These are phyloP conservation scores for Probosciger aterrimus DNA, from an alignment of 2,113 vertebrate genomes.

Conservation along the genomic window DNA sequence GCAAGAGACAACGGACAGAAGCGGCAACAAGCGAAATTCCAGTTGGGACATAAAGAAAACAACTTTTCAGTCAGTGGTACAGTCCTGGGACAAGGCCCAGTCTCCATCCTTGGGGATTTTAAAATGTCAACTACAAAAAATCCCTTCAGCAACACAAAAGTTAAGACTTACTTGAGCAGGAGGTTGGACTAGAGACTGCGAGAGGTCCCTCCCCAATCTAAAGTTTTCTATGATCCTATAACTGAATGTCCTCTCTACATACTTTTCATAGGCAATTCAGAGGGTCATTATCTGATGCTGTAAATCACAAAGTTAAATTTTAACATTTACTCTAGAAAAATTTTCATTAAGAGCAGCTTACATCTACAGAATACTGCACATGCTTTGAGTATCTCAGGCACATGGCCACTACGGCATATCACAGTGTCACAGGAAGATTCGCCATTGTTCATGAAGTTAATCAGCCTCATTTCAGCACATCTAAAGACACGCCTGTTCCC, in stretches of 20 bases:
- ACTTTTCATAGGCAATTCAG: background rate
- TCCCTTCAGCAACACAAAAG: background rate
- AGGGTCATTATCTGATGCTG: background rate
- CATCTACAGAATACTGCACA: background rate
- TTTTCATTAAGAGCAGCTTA: background rate
- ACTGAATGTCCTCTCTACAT: background rate
- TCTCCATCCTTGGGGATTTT: background rate
- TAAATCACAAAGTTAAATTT: background rate
- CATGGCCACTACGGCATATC: fast-evolving
- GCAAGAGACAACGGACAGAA: background rate
- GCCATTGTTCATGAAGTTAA: background rate
- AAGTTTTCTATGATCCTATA: background rate
- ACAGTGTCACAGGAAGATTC: background rate
- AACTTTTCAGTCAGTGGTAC: background rate
- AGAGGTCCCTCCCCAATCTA: background rate
- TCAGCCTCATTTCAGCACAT: background rate
- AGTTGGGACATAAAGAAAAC: constrained; percentile 4
- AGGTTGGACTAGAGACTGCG: background rate
- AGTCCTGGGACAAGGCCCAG: constrained; percentile 14
- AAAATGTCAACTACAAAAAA: constrained; percentile 1
- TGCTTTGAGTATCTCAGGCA: background rate
- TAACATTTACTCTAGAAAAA: background rate
- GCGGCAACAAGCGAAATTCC: constrained; percentile 18
- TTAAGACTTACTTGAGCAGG: background rate
- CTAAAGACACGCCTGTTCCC: background rate